Percentiles rank a stretch among this genome's conserved stretches.
Evolutionary conservation across 2,888 invertebrate species (phyloP).

Genomic region (Chrysotoxum bicinctum): DNA sequence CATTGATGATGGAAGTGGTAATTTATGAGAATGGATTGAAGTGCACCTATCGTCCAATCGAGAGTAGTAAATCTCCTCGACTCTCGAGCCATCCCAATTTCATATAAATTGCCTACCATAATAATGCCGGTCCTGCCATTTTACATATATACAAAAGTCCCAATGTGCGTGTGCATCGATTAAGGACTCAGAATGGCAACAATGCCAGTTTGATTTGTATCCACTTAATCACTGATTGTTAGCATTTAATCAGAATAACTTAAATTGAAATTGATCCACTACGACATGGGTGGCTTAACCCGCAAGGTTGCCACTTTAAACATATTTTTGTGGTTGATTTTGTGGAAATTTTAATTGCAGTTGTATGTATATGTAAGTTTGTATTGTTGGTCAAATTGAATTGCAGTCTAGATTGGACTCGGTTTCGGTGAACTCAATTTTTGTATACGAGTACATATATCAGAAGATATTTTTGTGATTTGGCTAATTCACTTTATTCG

Average conservation of each 20-base stretch:
- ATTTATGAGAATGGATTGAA: slow-evolving; percentile 60
- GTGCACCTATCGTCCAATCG: slow-evolving; percentile 58
- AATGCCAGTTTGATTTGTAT: slow-evolving; percentile 69
- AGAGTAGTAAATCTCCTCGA: slow-evolving; percentile 55
- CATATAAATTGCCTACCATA: slow-evolving; percentile 13
- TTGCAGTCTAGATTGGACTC: too few relatives aligned
- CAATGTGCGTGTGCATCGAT: slow-evolving; percentile 52
- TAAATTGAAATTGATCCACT: slow-evolving; percentile 71
- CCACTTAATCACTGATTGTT: slow-evolving; percentile 73
- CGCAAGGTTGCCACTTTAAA: slow-evolving; percentile 16
- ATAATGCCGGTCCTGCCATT: neutral
- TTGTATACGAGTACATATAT: too few relatives aligned
- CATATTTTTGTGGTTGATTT: neutral
- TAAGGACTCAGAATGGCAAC: slow-evolving; percentile 62
- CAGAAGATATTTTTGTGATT: too few relatives aligned
- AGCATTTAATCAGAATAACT: slow-evolving; percentile 73
- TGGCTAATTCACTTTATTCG: too few relatives aligned
- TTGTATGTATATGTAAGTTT: neutral
- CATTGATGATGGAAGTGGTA: slow-evolving; percentile 35
- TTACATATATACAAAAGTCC: neutral
- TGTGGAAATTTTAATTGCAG: neutral
- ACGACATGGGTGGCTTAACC: neutral
- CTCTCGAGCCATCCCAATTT: slow-evolving; percentile 17
- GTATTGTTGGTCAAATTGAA: too few relatives aligned
- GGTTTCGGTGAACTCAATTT: too few relatives aligned